A percentile compares a stretch with the other conserved stretches of the same genome.
Conservation (phyloP, 2,797 vertebrate species). For the Channallabes apus region DNA sequence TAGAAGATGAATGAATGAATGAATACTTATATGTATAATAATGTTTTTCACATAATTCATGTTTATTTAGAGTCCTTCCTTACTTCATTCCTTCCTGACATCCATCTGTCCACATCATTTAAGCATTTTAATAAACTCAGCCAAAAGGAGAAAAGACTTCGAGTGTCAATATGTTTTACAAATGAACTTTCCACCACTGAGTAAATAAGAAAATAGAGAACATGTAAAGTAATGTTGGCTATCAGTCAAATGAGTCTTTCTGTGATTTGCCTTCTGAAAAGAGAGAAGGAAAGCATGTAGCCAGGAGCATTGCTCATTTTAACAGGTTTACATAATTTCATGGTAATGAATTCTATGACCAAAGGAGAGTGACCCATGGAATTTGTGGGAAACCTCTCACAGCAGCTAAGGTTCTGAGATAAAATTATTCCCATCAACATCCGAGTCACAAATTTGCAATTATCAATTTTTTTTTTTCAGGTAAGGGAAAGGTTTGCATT, state of each 20-base stretch:
- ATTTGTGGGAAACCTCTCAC: neutral
- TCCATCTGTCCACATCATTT: neutral
- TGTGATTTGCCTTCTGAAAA: neutral
- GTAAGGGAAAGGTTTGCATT: neutral
- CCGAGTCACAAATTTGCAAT: constrained; percentile 22
- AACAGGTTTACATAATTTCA: constrained; percentile 4
- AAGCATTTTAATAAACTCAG: neutral
- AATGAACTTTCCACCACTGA: neutral
- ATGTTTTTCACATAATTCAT: neutral
- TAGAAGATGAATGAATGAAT: no score
- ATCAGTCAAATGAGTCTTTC: neutral
- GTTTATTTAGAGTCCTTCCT: neutral
- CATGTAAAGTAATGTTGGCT: neutral
- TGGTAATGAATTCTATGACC: constrained; percentile 15
- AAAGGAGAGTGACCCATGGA: neutral
- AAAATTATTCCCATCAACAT: constrained; percentile 29
- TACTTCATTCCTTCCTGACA: neutral
- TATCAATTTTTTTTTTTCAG: neutral
- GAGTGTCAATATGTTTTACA: neutral
- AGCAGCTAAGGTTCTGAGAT: neutral
- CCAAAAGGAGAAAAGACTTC: neutral
- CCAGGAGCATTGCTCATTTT: neutral
- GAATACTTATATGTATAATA: no score
- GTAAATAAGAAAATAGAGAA: neutral
- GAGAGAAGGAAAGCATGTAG: neutral